These are phyloP conservation scores for Petrophora chlorosata DNA, from an alignment of 2,888 invertebrate species.

Conservation along the genomic window DNA sequence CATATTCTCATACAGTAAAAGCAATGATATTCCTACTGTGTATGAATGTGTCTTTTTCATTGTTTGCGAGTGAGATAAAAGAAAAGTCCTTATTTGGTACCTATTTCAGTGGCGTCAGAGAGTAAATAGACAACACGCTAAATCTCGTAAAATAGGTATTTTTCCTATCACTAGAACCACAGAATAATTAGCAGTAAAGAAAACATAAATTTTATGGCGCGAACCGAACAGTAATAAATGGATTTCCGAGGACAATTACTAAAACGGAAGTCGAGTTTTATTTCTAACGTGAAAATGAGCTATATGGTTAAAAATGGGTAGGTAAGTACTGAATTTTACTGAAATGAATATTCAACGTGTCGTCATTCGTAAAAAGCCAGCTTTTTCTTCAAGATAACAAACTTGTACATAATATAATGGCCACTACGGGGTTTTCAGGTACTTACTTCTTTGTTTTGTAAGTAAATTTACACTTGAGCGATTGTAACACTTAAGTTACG, in stretches of 20 bases:
- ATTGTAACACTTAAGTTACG: too few relatives aligned
- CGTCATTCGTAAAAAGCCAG: conserved; percentile 12
- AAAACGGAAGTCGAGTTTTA: conserved; percentile 24
- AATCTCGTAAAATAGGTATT: neutral
- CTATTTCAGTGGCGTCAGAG: neutral
- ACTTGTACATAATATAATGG: too few relatives aligned
- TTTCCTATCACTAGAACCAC: neutral
- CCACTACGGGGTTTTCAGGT: conserved; percentile 1
- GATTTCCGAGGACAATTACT: conserved; percentile 12
- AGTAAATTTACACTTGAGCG: too few relatives aligned
- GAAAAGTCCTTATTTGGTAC: too few relatives aligned
- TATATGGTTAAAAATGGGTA: conserved; percentile 29
- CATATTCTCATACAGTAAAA: too few relatives aligned
- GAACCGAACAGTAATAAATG: conserved; percentile 10
- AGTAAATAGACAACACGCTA: neutral
- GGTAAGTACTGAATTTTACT: conserved; percentile 7
- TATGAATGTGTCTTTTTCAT: too few relatives aligned
- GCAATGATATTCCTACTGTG: too few relatives aligned
- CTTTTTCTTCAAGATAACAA: conserved; percentile 7
- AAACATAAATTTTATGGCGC: conserved; percentile 5
- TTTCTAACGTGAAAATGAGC: conserved; percentile 25
- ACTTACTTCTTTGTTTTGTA: neutral
- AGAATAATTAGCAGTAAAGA: too few relatives aligned
- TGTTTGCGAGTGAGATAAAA: too few relatives aligned
- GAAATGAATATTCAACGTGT: conserved; percentile 41